phyloP scores from a whole-genome alignment of 92 coral and sea anemone species.

The Palythoa heliodiscus region DNA sequence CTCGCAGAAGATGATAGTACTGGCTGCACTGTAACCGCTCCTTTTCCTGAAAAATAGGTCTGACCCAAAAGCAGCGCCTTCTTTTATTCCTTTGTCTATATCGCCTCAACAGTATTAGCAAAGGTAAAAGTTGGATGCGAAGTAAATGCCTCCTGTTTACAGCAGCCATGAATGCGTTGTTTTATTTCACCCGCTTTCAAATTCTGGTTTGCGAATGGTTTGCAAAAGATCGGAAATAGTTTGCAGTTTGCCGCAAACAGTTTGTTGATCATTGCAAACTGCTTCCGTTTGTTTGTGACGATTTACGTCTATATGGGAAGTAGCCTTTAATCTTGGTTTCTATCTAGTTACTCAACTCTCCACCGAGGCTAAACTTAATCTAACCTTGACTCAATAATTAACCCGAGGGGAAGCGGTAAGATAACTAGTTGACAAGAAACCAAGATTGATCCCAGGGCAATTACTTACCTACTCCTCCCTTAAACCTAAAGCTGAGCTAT shows the following conservation, averaged over 20 bases:
- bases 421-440: background rate
- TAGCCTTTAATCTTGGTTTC: background rate
- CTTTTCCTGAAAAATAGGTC: constrained; percentile 23
- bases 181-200: background rate
- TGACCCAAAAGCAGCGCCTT: constrained; percentile 24
- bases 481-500: background rate
- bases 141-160: constrained; percentile 23
- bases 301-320: constrained; percentile 26
- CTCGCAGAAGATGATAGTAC: constrained; percentile 15
- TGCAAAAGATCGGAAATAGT: constrained; percentile 29
- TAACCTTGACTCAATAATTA: background rate
- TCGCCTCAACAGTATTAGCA: constrained; percentile 27
- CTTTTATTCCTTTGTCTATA: constrained; percentile 15
- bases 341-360: no score
- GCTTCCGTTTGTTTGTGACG: constrained; percentile 27
- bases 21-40: constrained; percentile 14
- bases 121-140: constrained; percentile 22
- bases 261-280: constrained; percentile 30
- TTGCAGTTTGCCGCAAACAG: constrained; percentile 34
- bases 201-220: constrained; percentile 21
- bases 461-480: background rate
- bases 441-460: no score
- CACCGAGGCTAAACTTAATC: background rate
- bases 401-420: background rate
- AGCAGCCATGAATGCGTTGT: constrained; percentile 23